Base-by-base conservation (phyloP, 2,797 vertebrate genomes). In the Rhinophrynus dorsalis region DNA sequence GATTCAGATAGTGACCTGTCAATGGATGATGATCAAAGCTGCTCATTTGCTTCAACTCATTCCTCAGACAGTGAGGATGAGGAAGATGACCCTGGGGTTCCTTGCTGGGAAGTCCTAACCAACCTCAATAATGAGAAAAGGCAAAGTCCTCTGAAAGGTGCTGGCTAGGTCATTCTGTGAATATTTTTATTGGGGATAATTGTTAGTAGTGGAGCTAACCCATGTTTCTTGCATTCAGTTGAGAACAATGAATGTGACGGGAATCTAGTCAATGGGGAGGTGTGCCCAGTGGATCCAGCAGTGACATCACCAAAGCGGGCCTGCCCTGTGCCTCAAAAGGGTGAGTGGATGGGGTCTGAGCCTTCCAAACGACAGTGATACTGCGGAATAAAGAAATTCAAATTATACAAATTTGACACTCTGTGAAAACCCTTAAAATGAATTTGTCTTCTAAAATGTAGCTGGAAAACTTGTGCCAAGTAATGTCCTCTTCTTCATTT, bases 1-100 rank as follows among this genome's bases (percentile, higher is more conserved):
- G 96, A 98, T 81, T 96, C 96, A 0, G 95, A 98, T 87, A 97
- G 95, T 51, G 96, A 98, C 75, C 80, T 98, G 75, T 98, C 96
- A 12, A 80, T 94, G 65, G 96, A 96, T 75, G 96, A 97, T 0
- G 96, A 97, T 76, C 91, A 89, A 63, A 98, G 95, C 2, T 94
- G 92, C 26, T 98, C 96, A 51, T 96, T 90, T 0, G 93, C 92
- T 51, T 98, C 96, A 57, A 95, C 93, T 1, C 94, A 92, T 83
- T 97, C 96, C 1, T 98, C 96, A 0, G 95, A 97, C 81, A 98
- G 95, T 0, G 95, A 96, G 72, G 94, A 95, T 0, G 93, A 94
- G 15, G 89, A 92, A 32, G 92, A 90, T 13, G 91, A 92, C 57
- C 83, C 83, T 1, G 87, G 86, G 6, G 88, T 92, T 15, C 76